Conservation (phyloP, 2,113 vertebrate species). For the Microcebus jonahi region DNA sequence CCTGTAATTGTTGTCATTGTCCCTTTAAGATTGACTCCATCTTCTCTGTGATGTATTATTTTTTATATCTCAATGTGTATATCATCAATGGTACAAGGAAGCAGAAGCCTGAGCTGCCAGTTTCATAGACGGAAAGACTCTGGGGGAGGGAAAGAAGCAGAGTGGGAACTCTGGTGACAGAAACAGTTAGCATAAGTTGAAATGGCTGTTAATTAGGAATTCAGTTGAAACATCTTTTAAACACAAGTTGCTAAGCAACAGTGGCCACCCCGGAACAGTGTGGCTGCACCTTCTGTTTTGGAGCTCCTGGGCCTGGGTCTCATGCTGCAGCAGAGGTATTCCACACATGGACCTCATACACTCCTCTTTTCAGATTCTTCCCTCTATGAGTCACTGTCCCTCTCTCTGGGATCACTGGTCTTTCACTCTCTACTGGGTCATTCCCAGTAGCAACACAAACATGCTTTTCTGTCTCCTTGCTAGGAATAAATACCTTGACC, state of each 20-base stretch:
- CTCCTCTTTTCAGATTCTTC: background rate
- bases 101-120: background rate
- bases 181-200: background rate
- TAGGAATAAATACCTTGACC: background rate
- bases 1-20: background rate
- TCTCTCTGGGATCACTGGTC: background rate
- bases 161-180: background rate
- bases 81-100: background rate
- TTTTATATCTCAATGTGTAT: background rate
- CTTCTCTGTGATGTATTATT: background rate
- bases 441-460: background rate
- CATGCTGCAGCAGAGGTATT: background rate
- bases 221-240: constrained; percentile 10
- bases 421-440: background rate
- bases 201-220: constrained; percentile 9
- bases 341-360: background rate
- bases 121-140: background rate
- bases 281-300: background rate
- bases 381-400: background rate
- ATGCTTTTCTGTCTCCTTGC: background rate
- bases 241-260: constrained; percentile 46
- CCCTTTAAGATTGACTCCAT: background rate
- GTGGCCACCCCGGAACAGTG: background rate
- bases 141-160: background rate
- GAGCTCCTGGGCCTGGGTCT: background rate